Conservation (phyloP, 2,888 invertebrate genomes). For the Metellina segmentata region DNA sequence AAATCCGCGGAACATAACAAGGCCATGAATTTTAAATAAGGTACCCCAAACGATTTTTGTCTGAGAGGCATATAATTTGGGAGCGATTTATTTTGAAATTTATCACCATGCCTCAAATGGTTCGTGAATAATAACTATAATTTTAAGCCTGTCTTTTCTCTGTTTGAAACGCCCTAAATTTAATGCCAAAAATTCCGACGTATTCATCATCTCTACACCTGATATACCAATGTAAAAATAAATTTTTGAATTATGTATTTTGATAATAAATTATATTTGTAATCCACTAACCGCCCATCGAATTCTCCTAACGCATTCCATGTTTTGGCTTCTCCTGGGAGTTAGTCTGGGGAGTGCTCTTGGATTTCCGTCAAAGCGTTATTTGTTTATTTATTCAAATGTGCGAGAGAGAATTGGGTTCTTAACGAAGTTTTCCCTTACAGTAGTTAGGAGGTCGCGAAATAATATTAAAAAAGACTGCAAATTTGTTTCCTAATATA, state of each 20-base stretch:
- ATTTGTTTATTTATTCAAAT: too few species aligned
- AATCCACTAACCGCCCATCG: background rate
- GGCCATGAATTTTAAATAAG: slow-evolving; percentile 1
- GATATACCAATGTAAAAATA: background rate
- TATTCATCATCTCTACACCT: background rate
- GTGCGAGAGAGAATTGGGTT: too few species aligned
- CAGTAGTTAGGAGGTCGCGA: too few species aligned
- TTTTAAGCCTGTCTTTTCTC: background rate
- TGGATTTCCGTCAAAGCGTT: too few species aligned
- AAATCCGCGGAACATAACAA: background rate
- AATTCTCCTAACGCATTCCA: too few species aligned
- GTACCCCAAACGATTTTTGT: background rate
- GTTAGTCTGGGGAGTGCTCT: too few species aligned
- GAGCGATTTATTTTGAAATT: background rate
- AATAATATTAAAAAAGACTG: too few species aligned
- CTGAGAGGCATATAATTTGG: background rate
- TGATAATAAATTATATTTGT: background rate
- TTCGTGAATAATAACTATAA: background rate
- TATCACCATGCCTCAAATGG: background rate
- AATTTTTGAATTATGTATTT: background rate
- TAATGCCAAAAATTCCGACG: background rate
- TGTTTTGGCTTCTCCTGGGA: too few species aligned
- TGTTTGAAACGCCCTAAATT: background rate
- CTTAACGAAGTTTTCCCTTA: too few species aligned
- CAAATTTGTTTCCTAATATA: too few species aligned